Percentiles rank a stretch among this genome's conserved stretches.
These are phyloP conservation scores for Apocheima hispidaria DNA, from an alignment of 2,888 invertebrate genomes.

Conservation along the genomic window DNA sequence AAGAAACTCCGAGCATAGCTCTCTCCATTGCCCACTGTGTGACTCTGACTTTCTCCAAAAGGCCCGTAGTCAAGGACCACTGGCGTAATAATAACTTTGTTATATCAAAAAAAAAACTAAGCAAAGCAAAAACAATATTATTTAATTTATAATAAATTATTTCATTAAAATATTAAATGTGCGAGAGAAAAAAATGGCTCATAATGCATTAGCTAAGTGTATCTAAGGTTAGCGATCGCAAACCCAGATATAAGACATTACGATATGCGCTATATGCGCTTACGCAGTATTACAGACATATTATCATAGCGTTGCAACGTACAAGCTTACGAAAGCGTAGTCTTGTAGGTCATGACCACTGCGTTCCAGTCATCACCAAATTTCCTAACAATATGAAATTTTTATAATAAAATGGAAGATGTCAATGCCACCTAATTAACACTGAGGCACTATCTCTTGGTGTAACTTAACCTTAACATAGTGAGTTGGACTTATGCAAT, in stretches of 20 bases:
- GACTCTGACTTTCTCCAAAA: too few relatives aligned
- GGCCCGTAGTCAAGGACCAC: too few relatives aligned
- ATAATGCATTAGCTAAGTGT: too few relatives aligned
- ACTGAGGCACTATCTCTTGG: conserved; percentile 32
- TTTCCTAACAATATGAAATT: conserved; percentile 40
- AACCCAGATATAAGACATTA: conserved; percentile 13
- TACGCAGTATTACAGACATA: conserved; percentile 11
- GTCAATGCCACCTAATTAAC: conserved; percentile 46
- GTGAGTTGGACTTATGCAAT: conserved; percentile 25
- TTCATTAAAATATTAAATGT: too few relatives aligned
- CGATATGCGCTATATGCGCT: conserved; percentile 11
- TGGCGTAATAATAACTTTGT: too few relatives aligned
- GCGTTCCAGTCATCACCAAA: conserved; percentile 28
- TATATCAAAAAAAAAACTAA: too few relatives aligned
- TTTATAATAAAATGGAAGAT: conserved; percentile 40
- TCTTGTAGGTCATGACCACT: conserved; percentile 37
- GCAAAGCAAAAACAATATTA: too few relatives aligned
- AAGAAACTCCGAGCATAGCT: too few relatives aligned
- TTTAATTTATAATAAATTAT: too few relatives aligned
- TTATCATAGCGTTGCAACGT: conserved; percentile 20
- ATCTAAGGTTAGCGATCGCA: conserved; percentile 5
- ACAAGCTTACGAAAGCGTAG: conserved; percentile 36
- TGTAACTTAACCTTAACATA: conserved; percentile 39
- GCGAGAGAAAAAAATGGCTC: too few relatives aligned
- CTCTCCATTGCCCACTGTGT: too few relatives aligned